A percentile compares a stretch with the other conserved stretches of the same genome.
Conservation (phyloP, 2,888 invertebrate genomes). For the Sesia apiformis region DNA sequence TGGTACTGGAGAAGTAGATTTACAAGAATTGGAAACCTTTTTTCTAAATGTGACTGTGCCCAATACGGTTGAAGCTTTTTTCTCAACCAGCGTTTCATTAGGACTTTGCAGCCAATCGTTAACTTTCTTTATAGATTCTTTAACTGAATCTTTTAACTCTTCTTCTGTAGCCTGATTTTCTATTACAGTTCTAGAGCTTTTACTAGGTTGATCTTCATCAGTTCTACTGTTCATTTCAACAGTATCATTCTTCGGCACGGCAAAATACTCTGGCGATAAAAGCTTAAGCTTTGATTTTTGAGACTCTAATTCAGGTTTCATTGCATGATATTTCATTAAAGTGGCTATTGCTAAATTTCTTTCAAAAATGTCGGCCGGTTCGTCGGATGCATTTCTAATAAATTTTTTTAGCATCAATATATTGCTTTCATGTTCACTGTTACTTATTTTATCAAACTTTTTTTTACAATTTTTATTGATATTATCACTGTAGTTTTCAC, state of each 20-base stretch:
- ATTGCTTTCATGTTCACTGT: too few relatives aligned
- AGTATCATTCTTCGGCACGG: constrained; percentile 6
- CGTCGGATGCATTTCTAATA: constrained; percentile 25
- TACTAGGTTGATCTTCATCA: not conserved
- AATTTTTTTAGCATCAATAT: constrained; percentile 8
- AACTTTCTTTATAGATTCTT: constrained; percentile 31
- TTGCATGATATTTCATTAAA: constrained; percentile 32
- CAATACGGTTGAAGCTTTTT: constrained; percentile 10
- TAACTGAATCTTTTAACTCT: constrained; percentile 12
- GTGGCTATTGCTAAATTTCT: constrained; percentile 44
- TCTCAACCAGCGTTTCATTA: constrained; percentile 1
- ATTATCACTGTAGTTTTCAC: too few relatives aligned
- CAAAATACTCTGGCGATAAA: constrained; percentile 33
- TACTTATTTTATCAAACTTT: too few relatives aligned
- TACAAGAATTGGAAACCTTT: constrained; percentile 12
- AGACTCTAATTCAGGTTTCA: constrained; percentile 3
- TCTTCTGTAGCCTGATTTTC: not conserved
- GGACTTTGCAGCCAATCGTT: constrained; percentile 25
- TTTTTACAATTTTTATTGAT: too few relatives aligned
- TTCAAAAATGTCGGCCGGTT: constrained; percentile 23
- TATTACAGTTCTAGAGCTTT: not conserved
- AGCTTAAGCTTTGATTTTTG: constrained; percentile 18
- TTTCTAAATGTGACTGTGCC: constrained; percentile 24
- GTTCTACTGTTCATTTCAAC: not conserved
- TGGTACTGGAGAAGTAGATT: not conserved